Percentiles rank a stretch among this genome's conserved stretches.
phyloP scores from a whole-genome alignment of 2,888 invertebrate genomes.

The Drosophila demipolita region DNA sequence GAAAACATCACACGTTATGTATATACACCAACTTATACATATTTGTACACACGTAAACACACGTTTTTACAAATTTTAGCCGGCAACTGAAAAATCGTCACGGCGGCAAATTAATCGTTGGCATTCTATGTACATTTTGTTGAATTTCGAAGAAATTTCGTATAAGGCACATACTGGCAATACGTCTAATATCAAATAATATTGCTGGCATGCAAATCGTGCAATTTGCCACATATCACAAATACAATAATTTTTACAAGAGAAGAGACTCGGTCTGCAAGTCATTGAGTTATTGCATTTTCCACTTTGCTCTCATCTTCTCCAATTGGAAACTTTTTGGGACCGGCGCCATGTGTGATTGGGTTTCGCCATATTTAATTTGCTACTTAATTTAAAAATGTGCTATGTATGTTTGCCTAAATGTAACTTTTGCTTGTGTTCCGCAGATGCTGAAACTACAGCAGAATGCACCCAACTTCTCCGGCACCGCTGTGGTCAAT shows the following conservation, averaged over 20 bases:
- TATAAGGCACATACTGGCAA: slow-evolving; percentile 34
- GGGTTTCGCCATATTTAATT: slow-evolving; percentile 31
- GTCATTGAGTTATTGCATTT: slow-evolving; percentile 24
- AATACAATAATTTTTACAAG: not conserved
- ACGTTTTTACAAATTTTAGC: slow-evolving; percentile 59
- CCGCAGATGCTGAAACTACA: slow-evolving; percentile 82
- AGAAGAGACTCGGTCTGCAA: slow-evolving; percentile 22
- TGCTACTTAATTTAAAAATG: not conserved
- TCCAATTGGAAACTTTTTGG: slow-evolving; percentile 24
- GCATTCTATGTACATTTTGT: slow-evolving; percentile 25
- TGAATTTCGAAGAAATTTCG: slow-evolving; percentile 38
- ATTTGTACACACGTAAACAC: slow-evolving; percentile 15
- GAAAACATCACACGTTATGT: slow-evolving; percentile 13
- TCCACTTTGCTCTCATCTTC: slow-evolving; percentile 23
- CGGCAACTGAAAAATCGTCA: slow-evolving; percentile 49
- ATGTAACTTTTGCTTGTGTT: slow-evolving; percentile 4
- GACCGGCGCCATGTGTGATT: slow-evolving; percentile 50
- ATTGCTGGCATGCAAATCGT: slow-evolving; percentile 32
- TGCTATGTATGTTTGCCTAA: slow-evolving; percentile 14
- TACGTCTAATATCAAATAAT: not conserved
- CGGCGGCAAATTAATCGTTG: slow-evolving; percentile 18
- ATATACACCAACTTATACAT: slow-evolving; percentile 1
- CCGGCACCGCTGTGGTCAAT: slow-evolving; percentile 90
- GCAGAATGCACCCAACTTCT: slow-evolving; percentile 91
- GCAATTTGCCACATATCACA: slow-evolving; percentile 28